A percentile compares a stretch with the other conserved stretches of the same genome.
Conservation (phyloP, 2,888 invertebrate species). For the Lamellibrachia columna region DNA sequence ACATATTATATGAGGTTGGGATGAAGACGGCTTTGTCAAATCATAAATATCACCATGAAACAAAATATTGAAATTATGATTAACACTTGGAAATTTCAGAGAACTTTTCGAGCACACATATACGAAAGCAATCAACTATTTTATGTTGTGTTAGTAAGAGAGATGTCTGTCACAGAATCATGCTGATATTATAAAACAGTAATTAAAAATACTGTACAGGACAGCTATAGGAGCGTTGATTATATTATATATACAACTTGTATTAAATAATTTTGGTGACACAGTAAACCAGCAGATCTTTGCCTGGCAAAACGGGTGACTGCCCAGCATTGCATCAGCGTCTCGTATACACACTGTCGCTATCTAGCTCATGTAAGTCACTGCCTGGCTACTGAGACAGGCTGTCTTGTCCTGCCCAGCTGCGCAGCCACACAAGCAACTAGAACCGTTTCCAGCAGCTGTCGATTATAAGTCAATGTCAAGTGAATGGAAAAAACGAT, state of each 20-base stretch:
- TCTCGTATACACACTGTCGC: not conserved
- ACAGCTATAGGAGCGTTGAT: not conserved
- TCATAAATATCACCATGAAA: not conserved
- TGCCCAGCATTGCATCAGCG: not conserved
- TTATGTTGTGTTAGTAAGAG: not conserved
- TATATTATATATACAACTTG: not conserved
- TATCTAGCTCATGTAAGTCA: not conserved
- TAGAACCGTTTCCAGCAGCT: not conserved
- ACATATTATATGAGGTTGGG: not conserved
- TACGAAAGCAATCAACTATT: not conserved
- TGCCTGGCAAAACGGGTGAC: not conserved
- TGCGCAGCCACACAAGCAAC: not conserved
- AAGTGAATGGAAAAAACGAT: not conserved
- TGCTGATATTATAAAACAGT: not conserved
- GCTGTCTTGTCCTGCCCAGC: not conserved
- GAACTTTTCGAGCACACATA: not conserved
- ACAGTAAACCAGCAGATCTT: not conserved
- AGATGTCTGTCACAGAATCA: not conserved
- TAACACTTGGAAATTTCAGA: not conserved
- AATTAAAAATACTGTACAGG: not conserved
- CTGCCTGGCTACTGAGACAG: not conserved
- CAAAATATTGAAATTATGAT: not conserved
- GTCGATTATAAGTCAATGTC: not conserved
- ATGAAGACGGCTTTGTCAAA: not conserved
- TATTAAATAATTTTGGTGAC: not conserved